Percentiles rank a stretch among this genome's conserved stretches.
Conservation (phyloP, 2,888 invertebrate genomes). For the Tupiocoris notatus region DNA sequence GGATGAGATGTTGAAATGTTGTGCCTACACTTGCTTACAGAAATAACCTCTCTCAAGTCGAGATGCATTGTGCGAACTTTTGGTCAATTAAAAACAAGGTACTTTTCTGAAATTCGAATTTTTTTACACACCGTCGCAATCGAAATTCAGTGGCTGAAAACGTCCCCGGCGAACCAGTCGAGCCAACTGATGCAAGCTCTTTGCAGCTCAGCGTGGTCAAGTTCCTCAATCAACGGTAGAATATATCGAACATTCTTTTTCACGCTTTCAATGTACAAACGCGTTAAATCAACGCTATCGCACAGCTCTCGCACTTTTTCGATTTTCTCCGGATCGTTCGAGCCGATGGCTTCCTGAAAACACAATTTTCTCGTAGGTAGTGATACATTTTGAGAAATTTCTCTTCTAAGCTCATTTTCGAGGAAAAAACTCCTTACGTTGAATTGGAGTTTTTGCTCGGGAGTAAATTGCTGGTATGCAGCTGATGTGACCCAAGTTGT, state of each 20-base stretch:
- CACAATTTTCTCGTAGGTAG: no score
- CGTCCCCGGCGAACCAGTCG: slow-evolving; percentile 36
- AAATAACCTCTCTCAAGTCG: no score
- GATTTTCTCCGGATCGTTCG: slow-evolving; percentile 31
- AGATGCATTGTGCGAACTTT: no score
- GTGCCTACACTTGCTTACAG: no score
- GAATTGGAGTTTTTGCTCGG: slow-evolving; percentile 12
- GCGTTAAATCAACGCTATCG: slow-evolving; percentile 22
- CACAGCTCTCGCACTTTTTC: slow-evolving; percentile 25
- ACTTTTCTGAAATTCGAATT: no score
- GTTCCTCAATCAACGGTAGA: not conserved
- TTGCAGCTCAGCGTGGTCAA: slow-evolving; percentile 2
- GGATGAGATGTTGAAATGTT: no score
- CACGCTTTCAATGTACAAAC: slow-evolving; percentile 24
- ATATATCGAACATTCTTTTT: not conserved
- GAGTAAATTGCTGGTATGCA: slow-evolving; percentile 29
- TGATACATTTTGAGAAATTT: no score
- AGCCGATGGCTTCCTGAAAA: slow-evolving; percentile 39
- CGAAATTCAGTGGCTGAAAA: not conserved
- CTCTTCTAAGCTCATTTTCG: no score
- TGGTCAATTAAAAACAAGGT: no score
- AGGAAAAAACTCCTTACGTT: no score
- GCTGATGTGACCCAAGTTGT: slow-evolving; percentile 41
- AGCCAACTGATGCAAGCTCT: slow-evolving; percentile 18
- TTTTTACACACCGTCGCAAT: no score